These are phyloP conservation scores for Chymomyza fuscimana DNA, from an alignment of 2,888 invertebrate species.

Conservation along the genomic window DNA sequence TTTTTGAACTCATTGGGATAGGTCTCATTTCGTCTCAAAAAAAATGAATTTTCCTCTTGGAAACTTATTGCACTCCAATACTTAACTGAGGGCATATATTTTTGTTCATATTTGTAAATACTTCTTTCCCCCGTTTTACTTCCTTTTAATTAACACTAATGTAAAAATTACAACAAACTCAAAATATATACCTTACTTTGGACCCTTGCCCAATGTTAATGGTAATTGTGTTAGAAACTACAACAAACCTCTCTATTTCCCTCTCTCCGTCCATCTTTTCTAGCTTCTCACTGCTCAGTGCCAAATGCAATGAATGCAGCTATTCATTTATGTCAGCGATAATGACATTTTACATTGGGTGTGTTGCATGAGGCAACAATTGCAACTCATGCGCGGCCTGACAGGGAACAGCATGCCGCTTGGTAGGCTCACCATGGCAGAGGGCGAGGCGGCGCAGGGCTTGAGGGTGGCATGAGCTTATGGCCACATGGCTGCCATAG, in stretches of 20 bases:
- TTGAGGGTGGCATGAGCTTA: conserved; percentile 15
- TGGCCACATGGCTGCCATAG: conserved; percentile 60
- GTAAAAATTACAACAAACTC: conserved; percentile 54
- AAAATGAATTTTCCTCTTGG: too few relatives aligned
- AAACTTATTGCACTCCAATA: too few relatives aligned
- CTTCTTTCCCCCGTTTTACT: too few relatives aligned
- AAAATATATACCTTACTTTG: conserved; percentile 35
- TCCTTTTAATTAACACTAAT: conserved; percentile 69
- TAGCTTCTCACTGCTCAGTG: conserved; percentile 39
- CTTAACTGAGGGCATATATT: too few relatives aligned
- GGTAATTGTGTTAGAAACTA: conserved; percentile 47
- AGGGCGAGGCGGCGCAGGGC: neutral
- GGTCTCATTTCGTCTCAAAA: too few relatives aligned
- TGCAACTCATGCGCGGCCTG: conserved; percentile 44
- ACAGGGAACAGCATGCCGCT: conserved; percentile 15
- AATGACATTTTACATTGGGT: conserved; percentile 77
- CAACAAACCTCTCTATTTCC: neutral
- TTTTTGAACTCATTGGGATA: too few relatives aligned
- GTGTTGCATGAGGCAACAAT: conserved; percentile 58
- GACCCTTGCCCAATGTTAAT: conserved; percentile 18
- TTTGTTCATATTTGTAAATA: too few relatives aligned
- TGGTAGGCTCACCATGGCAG: conserved; percentile 53
- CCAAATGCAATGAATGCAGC: conserved; percentile 78
- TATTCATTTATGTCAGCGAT: conserved; percentile 78
- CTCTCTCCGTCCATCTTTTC: neutral